Base-by-base conservation (phyloP, 2,113 vertebrate species). In the Paramormyrops kingsleyae region DNA sequence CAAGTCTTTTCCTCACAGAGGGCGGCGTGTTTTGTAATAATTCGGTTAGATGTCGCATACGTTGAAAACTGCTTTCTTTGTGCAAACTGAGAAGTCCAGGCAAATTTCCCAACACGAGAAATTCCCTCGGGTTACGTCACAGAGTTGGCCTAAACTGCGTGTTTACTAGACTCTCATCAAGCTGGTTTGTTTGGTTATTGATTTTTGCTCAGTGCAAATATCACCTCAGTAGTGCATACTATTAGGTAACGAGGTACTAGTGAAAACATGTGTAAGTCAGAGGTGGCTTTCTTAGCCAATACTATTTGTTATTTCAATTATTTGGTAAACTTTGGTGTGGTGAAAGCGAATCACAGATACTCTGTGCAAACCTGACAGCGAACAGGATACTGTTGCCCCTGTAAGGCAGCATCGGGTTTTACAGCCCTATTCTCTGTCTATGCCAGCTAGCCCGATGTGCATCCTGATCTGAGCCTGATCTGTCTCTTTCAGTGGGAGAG, bases 401-500 rank as follows among this genome's bases (percentile, higher is more conserved):
- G 1, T 39, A 77, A 77, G 70, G 70, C 31, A 39, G 31, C 13
- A 1, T 74, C 4, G 2, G 10, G 4, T 35, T 74, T 17, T 74
- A 35, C n/a, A 35, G 70, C 70, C 31, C 35, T 12, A 19, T 35
- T 35, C 70, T 39, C 70, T 35, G 70, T 77, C 74, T 2, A 5
- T 80, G 31, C 15, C 31, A 19, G 31, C 10, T 80, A 19, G 2
- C 31, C 35, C 31, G 15, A 80, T 42, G 21, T 21, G 4, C 7
- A 44, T 44, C 6, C 44, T 44, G 2, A 62, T 56, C 5, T 21
- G 90, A 44, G 44, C 89, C 93, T 92, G 13, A 49, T 89, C 53
- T 91, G 87, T 91, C 77, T 27, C 13, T 91, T 94, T 88, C 92
- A 98, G 98, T 99, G 92, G 98, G 98, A 90, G 98, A 99, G 88